Evolutionary conservation across 2,888 invertebrate genomes (phyloP).

Genomic region (Heliothis peltigera): DNA sequence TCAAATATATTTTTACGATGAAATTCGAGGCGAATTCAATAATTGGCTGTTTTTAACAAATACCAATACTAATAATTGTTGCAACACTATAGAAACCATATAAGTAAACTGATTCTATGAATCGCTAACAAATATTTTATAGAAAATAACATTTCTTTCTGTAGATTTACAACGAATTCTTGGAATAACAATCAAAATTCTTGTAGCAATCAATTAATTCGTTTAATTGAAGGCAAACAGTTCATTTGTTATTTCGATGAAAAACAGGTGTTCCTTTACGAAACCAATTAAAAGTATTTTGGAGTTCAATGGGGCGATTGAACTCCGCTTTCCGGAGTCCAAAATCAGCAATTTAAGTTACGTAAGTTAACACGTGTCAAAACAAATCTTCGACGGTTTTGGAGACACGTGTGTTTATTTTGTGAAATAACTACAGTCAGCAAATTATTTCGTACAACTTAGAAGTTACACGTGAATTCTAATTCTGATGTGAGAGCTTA

Average conservation of each 20-base stretch:
- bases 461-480: not conserved
- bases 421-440: not conserved
- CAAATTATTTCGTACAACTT: not conserved
- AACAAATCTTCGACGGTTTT: conserved; percentile 1
- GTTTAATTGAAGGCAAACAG: conserved; percentile 1
- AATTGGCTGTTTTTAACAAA: not conserved
- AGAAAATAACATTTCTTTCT: not conserved
- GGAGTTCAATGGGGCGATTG: not conserved
- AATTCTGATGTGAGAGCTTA: not conserved
- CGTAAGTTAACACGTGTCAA: not conserved
- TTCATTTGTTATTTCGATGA: conserved; percentile 8
- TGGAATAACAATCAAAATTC: not conserved
- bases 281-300: conserved; percentile 21
- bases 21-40: not conserved
- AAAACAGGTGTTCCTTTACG: not conserved
- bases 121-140: not conserved
- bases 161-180: not conserved
- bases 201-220: conserved; percentile 12
- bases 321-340: not conserved
- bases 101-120: not conserved
- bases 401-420: conserved; percentile 7
- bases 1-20: not conserved
- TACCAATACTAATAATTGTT: not conserved
- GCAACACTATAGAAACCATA: not conserved
- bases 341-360: conserved; percentile 1